These are phyloP conservation scores for Rhinopomastus cyanomelas DNA, from an alignment of 2,113 vertebrate genomes.

Conservation along the genomic window DNA sequence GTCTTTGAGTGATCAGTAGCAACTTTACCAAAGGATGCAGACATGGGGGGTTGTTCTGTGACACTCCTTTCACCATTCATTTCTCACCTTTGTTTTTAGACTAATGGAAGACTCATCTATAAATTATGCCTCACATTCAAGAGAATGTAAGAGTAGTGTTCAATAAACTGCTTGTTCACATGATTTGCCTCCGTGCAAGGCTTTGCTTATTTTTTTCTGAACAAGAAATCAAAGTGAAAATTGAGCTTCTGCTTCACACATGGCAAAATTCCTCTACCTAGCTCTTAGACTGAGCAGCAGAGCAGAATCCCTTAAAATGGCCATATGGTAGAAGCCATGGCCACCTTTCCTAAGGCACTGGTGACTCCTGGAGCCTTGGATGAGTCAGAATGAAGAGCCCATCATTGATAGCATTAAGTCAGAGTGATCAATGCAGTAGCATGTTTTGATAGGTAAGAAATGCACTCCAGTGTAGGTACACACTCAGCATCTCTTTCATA, in stretches of 20 bases:
- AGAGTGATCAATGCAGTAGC: rapidly evolving
- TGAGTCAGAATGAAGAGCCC: not conserved
- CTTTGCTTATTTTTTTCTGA: not conserved
- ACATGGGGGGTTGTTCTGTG: not conserved
- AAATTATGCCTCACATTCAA: not conserved
- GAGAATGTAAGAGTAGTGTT: not conserved
- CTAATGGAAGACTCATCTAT: not conserved
- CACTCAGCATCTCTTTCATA: not conserved
- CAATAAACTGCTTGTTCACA: not conserved
- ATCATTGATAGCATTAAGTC: not conserved
- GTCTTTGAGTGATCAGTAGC: not conserved
- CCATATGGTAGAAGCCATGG: not conserved
- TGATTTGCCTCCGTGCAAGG: not conserved
- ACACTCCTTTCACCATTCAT: not conserved
- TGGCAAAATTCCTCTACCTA: not conserved
- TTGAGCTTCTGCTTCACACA: not conserved
- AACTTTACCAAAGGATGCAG: not conserved
- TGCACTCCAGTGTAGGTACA: not conserved
- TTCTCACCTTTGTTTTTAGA: not conserved
- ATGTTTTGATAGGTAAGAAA: not conserved
- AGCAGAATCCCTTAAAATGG: not conserved
- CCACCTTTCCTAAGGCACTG: not conserved
- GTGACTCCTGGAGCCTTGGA: not conserved
- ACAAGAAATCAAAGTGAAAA: not conserved
- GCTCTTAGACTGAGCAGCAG: not conserved